Percentiles rank a stretch among this genome's conserved stretches.
These are phyloP conservation scores for Limanda limanda DNA, from an alignment of 2,113 vertebrate genomes.

Conservation along the genomic window DNA sequence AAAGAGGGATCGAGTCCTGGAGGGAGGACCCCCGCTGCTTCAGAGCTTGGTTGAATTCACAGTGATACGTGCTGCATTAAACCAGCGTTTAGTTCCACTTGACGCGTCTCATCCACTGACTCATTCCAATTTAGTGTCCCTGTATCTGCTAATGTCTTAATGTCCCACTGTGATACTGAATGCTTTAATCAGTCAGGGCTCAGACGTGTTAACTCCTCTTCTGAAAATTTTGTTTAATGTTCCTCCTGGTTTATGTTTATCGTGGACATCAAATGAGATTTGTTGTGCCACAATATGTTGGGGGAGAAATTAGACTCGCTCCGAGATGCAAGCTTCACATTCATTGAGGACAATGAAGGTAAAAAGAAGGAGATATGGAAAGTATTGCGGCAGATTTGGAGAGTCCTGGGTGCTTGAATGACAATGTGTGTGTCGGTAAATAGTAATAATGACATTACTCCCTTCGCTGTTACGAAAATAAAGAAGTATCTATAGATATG, in stretches of 20 bases:
- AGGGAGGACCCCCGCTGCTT: constrained; percentile 38
- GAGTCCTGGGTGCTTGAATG: background rate
- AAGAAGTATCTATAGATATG: too few species aligned
- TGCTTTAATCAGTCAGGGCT: constrained; percentile 33
- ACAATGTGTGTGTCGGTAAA: background rate
- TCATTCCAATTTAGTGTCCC: constrained; percentile 26
- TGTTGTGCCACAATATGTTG: constrained; percentile 13
- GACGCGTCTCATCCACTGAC: constrained; percentile 42
- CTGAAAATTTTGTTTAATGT: background rate
- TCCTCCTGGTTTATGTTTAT: constrained; percentile 17
- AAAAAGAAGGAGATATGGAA: constrained; percentile 5
- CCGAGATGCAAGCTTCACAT: background rate
- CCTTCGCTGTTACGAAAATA: background rate
- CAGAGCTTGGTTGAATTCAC: constrained; percentile 42
- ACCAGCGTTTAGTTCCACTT: constrained; percentile 58
- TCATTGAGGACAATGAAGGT: constrained; percentile 4
- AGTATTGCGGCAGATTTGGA: background rate
- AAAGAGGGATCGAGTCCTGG: constrained; percentile 19
- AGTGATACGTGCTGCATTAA: constrained; percentile 19
- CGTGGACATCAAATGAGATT: constrained; percentile 17
- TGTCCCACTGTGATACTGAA: constrained; percentile 33
- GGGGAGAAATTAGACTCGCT: constrained; percentile 12
- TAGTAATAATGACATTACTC: background rate
- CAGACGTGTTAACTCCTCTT: constrained; percentile 4
- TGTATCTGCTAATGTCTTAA: constrained; percentile 31